Percentiles rank a stretch among this genome's conserved stretches.
Evolutionary conservation across 1,140 invertebrate genomes (phyloP).

Genomic region (Sarcophaga bullata): DNA sequence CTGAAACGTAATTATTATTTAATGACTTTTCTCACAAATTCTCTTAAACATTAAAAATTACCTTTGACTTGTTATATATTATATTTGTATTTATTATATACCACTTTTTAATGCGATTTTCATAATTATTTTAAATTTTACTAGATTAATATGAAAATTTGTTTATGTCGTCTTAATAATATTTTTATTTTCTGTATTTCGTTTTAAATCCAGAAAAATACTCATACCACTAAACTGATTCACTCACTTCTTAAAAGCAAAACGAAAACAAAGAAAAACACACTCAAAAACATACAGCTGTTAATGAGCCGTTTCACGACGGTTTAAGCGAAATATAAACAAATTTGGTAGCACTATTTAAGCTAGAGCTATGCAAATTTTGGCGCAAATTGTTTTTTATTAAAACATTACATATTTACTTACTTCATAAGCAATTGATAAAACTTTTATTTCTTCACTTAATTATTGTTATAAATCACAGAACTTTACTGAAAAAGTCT

Average conservation of each 20-base stretch:
- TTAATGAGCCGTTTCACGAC: not conserved
- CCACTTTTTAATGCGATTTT: not conserved
- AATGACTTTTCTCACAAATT: conserved; percentile 22
- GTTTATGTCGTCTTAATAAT: conserved; percentile 35
- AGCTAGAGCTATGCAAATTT: not conserved
- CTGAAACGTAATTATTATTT: conserved; percentile 36
- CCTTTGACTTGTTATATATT: not conserved
- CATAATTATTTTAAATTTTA: not conserved
- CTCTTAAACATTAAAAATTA: not conserved
- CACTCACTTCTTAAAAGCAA: not conserved
- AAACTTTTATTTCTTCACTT: not conserved
- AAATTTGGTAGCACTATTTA: not conserved
- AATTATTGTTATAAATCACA: too few relatives aligned
- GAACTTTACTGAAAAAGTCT: too few relatives aligned
- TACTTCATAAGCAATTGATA: not conserved
- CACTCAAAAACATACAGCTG: conserved; percentile 13
- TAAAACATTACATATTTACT: not conserved
- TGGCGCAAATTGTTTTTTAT: not conserved
- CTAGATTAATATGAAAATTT: conserved; percentile 10
- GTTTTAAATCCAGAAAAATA: not conserved
- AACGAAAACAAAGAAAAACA: conserved; percentile 15
- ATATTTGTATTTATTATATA: not conserved
- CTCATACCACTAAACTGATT: not conserved
- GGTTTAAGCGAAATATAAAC: not conserved
- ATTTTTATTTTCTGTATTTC: conserved; percentile 21